Evolutionary conservation across 2,113 vertebrate genomes (phyloP), one percentile per base, ranked within the genome.

Genomic region (Budorcas taxicolor): DNA sequence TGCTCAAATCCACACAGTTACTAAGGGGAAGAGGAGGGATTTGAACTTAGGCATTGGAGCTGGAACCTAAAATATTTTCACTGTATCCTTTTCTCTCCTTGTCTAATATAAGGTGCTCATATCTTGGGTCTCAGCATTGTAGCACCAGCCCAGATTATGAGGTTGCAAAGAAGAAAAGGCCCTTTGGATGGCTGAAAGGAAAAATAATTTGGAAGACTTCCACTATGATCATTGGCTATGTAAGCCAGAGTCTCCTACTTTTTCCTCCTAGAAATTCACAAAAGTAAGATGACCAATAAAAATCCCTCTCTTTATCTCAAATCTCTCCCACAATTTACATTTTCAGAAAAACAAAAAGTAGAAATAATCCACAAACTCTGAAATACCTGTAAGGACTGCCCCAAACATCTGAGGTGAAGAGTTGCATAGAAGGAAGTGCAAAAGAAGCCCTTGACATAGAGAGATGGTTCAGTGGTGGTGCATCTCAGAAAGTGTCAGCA

Each of bases 191-290:
- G 19, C 0, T 58, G 64, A 47, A 31, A 82, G 60, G 31, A 36
- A 53, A 45, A 29, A 3, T 43, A 52, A 71, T 12, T 25, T 7
- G 55, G 62, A 87, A 53, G 43, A 19, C 27, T 45, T 47, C 36
- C 5, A 64, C 31, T 14, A 36, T 33, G 25, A 83, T 23, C 16
- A 25, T 0, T 3, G 33, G 6, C 43, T 36, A 1, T 43, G 0
- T 11, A 71, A 81, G 74, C 74, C n/a, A 17, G 40, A 7, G 14
- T 29, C 45, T 78, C 84, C 53, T 60, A 40, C 27, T 58, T 43
- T 62, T 7, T 40, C 47, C 55, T 84, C 23, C n/a, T 62, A 19
- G 60, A 57, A 86, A 94, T 76, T n/a, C 6, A 50, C 29, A 55
- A 82, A 53, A 82, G 14, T 43, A 55, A 53, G 17, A 57, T 47